These are phyloP conservation scores for Teleogryllus oceanicus DNA, from an alignment of 2,888 invertebrate species.

Conservation along the genomic window DNA sequence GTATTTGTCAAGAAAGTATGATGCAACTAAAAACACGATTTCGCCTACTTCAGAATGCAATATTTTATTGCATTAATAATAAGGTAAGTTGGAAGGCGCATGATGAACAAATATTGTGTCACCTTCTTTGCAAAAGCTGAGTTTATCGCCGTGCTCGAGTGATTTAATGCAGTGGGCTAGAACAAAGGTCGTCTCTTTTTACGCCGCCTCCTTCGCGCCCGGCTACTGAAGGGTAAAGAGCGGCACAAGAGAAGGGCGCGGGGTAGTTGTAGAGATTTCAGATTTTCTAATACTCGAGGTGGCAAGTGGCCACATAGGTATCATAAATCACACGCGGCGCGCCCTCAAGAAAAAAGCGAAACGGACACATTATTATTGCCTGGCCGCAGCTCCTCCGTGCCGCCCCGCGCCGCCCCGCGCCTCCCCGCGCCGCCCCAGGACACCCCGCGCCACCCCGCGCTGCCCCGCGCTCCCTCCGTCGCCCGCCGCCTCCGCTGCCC, in stretches of 20 bases:
- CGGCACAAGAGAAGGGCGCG: conserved; percentile 21
- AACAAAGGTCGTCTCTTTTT: conserved; percentile 24
- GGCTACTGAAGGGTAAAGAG: conserved; percentile 19
- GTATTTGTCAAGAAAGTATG: too few relatives aligned
- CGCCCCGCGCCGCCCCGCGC: too few relatives aligned
- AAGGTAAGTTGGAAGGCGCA: neutral
- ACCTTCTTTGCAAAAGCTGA: neutral
- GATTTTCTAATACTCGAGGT: conserved; percentile 33
- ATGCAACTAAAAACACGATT: too few relatives aligned
- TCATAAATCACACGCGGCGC: conserved; percentile 30
- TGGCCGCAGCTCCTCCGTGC: neutral
- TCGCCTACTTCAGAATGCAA: too few relatives aligned
- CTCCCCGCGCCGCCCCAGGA: too few relatives aligned
- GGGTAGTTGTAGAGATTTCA: conserved; percentile 29
- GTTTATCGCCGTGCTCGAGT: conserved; percentile 2
- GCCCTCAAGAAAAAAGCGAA: neutral
- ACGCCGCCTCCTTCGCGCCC: neutral
- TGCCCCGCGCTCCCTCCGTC: too few relatives aligned
- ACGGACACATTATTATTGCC: conserved; percentile 19
- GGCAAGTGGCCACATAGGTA: conserved; percentile 33
- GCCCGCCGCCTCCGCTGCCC: too few relatives aligned
- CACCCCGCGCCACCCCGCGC: too few relatives aligned
- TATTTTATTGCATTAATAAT: neutral
- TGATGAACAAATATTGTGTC: conserved; percentile 21
- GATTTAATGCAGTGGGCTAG: conserved; percentile 29